These are phyloP conservation scores for Tichodroma muraria DNA, from an alignment of 2,113 vertebrate genomes.

Conservation along the genomic window DNA sequence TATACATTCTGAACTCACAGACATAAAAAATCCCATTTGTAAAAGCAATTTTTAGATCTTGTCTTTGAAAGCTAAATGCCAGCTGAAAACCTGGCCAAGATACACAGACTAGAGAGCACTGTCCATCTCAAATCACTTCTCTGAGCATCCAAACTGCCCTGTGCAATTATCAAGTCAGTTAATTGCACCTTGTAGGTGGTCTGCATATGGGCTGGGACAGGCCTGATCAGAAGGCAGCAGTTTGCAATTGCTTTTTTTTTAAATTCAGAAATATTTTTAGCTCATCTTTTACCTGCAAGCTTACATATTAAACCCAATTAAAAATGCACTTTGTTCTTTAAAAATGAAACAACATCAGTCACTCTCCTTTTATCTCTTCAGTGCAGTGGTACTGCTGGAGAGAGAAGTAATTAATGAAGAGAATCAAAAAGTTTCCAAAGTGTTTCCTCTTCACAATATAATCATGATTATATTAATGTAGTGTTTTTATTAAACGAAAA, in stretches of 20 bases:
- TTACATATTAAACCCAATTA: background rate
- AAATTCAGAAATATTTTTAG: background rate
- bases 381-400: background rate
- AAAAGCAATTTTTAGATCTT: background rate
- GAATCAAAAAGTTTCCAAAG: constrained; percentile 5
- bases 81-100: background rate
- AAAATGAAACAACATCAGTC: background rate
- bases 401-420: constrained; percentile 23
- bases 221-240: background rate
- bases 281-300: background rate
- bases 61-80: background rate
- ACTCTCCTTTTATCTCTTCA: background rate
- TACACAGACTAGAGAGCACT: background rate
- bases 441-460: constrained; percentile 34
- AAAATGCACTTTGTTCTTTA: background rate
- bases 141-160: background rate
- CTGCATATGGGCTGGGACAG: background rate
- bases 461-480: constrained; percentile 27
- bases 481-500: constrained; percentile 47
- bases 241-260: background rate
- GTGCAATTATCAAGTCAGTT: background rate
- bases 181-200: background rate
- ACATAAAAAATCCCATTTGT: background rate
- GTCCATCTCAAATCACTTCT: background rate
- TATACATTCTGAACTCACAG: background rate